Evolutionary conservation across 2,888 invertebrate genomes (phyloP).

Genomic region (Steinernema scapterisci): DNA sequence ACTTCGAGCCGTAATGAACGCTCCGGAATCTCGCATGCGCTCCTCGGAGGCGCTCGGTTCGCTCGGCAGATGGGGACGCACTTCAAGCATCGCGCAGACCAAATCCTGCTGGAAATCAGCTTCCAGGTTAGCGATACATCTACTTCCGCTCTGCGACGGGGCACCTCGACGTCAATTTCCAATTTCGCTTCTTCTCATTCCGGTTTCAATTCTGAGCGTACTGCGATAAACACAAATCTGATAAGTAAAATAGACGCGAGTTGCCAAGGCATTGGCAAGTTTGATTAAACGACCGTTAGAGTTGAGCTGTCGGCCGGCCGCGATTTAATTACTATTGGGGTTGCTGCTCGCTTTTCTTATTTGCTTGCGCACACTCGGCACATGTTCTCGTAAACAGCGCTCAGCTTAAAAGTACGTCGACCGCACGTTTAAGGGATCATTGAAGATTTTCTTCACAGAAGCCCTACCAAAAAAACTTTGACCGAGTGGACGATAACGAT

Average conservation of each 20-base stretch:
- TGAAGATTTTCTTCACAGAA: background rate
- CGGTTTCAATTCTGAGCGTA: conserved; percentile 14
- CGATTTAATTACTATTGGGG: conserved; percentile 32
- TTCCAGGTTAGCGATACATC: conserved; percentile 51
- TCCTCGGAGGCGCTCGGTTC: conserved; percentile 64
- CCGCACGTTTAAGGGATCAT: background rate
- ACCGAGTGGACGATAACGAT: background rate
- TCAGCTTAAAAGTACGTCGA: background rate
- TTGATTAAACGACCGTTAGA: conserved; percentile 29
- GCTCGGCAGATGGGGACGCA: conserved; percentile 62
- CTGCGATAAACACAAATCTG: conserved; percentile 31
- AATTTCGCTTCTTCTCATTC: background rate
- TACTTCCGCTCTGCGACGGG: too few relatives aligned
- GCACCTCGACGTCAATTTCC: background rate
- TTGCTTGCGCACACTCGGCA: conserved; percentile 15
- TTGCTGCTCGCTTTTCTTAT: conserved; percentile 31
- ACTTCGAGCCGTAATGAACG: conserved; percentile 6
- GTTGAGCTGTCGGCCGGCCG: conserved; percentile 26
- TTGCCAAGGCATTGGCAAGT: conserved; percentile 26
- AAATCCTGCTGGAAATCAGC: conserved; percentile 63
- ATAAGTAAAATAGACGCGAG: conserved; percentile 18
- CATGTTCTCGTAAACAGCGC: conserved; percentile 24
- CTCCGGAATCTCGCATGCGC: conserved; percentile 56
- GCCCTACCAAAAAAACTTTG: background rate
- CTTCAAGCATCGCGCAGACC: conserved; percentile 62